Conservation (phyloP, 2,888 invertebrate species). For the Mimas tiliae region DNA sequence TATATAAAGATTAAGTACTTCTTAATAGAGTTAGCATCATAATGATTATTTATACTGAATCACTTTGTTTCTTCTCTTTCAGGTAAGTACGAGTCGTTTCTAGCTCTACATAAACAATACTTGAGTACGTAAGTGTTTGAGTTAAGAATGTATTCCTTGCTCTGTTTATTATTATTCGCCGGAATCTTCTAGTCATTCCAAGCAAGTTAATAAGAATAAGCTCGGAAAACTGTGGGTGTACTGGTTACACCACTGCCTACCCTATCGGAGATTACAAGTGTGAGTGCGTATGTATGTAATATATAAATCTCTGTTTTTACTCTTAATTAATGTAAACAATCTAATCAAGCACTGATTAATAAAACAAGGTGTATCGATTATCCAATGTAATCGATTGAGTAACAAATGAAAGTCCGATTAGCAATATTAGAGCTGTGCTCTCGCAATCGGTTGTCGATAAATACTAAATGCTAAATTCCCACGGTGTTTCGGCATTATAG, state of each 20-base stretch:
- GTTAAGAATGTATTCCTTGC: neutral
- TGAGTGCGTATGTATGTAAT: no score
- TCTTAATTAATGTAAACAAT: neutral
- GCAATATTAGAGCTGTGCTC: slow-evolving; percentile 43
- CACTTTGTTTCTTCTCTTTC: neutral
- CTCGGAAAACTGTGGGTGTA: no score
- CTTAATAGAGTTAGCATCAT: no score
- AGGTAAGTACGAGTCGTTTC: slow-evolving; percentile 5
- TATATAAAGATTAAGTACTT: no score
- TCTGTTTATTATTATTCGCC: no score
- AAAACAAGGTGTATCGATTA: slow-evolving; percentile 16
- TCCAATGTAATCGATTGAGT: slow-evolving; percentile 36
- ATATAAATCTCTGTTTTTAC: no score
- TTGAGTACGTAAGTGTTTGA: neutral
- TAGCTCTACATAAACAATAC: neutral
- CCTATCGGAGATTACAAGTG: no score
- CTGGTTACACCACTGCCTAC: no score
- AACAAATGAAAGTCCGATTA: slow-evolving; percentile 45
- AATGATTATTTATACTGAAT: no score
- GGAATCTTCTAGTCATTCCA: no score
- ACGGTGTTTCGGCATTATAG: slow-evolving; percentile 26
- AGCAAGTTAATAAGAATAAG: no score
- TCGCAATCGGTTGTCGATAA: slow-evolving; percentile 38
- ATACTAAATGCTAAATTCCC: slow-evolving; percentile 30
- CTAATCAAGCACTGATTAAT: neutral